Evolutionary conservation across 2,888 invertebrate genomes (phyloP).

Genomic region (Hoplodrina blanda): DNA sequence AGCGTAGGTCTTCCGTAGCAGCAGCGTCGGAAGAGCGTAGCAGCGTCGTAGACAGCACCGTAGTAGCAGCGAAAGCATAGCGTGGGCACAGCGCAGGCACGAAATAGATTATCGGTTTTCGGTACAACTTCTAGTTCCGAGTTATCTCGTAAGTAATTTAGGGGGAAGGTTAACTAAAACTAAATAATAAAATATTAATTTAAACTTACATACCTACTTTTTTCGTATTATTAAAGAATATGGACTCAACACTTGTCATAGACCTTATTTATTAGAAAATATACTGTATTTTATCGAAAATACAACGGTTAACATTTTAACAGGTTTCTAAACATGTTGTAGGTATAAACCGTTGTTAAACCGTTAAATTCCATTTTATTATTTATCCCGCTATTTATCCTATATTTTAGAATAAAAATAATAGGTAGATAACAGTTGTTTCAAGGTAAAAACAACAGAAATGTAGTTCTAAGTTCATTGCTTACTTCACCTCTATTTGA

Average conservation of each 20-base stretch:
- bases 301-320: not conserved
- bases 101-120: too few species aligned
- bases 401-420: conserved; percentile 18
- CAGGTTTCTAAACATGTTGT: not conserved
- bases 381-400: conserved; percentile 13
- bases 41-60: too few species aligned
- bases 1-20: not conserved
- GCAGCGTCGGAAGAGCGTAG: not conserved
- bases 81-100: not conserved
- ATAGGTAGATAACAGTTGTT: conserved; percentile 1
- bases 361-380: not conserved
- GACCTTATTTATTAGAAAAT: too few species aligned
- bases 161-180: too few species aligned
- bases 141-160: too few species aligned
- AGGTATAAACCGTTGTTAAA: not conserved
- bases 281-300: not conserved
- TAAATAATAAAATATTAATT: too few species aligned
- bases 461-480: conserved; percentile 30
- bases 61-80: not conserved
- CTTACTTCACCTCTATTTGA: conserved; percentile 35
- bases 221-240: too few species aligned
- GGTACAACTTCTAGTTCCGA: too few species aligned
- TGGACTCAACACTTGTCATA: too few species aligned
- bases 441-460: conserved; percentile 26
- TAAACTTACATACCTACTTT: too few species aligned